These are phyloP conservation scores for Gadopsis bispinosus DNA, from an alignment of 2,797 vertebrate genomes.

Conservation along the genomic window DNA sequence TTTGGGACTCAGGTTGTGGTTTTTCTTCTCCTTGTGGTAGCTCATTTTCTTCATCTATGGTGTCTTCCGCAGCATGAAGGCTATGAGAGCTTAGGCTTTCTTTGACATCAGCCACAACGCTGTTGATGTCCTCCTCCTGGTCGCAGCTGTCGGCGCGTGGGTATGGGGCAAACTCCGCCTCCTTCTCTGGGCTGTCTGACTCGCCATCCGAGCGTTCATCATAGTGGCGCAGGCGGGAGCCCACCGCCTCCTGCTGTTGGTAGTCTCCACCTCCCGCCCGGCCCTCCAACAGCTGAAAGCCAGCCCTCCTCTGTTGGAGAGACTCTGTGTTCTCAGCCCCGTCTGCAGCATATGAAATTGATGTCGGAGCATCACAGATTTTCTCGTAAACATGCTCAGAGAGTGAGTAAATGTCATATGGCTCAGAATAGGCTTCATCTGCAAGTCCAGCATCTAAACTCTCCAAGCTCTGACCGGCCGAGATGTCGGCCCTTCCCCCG, in stretches of 20 bases:
- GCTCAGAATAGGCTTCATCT: slow-evolving; percentile 92
- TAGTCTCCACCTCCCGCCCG: slow-evolving; percentile 80
- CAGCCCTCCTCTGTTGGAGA: slow-evolving; percentile 74
- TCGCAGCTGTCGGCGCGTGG: slow-evolving; percentile 94
- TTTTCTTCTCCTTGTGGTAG: slow-evolving; percentile 65
- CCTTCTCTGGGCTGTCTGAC: slow-evolving; percentile 96
- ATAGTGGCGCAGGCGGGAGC: slow-evolving; percentile 95
- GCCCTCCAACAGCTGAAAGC: slow-evolving; percentile 85
- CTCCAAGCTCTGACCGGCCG: slow-evolving; percentile 40
- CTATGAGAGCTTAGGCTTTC: slow-evolving; percentile 92
- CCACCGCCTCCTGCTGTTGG: slow-evolving; percentile 93
- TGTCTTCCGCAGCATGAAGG: slow-evolving; percentile 80
- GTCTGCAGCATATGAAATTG: slow-evolving; percentile 13
- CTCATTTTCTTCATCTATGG: slow-evolving; percentile 84
- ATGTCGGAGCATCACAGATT: slow-evolving; percentile 85
- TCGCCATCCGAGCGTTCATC: slow-evolving; percentile 95
- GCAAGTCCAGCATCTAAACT: slow-evolving; percentile 46
- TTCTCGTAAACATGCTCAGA: slow-evolving; percentile 98
- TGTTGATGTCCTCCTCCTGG: slow-evolving; percentile 94
- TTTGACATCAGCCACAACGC: slow-evolving; percentile 89
- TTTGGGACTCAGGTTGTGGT: slow-evolving; percentile 33
- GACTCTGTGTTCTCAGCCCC: slow-evolving; percentile 35
- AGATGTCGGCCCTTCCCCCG: slow-evolving; percentile 64
- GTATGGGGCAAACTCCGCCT: slow-evolving; percentile 95
- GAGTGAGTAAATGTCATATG: slow-evolving; percentile 90